These are phyloP conservation scores for Clupea harengus DNA, from an alignment of 2,113 vertebrate species.

Conservation along the genomic window DNA sequence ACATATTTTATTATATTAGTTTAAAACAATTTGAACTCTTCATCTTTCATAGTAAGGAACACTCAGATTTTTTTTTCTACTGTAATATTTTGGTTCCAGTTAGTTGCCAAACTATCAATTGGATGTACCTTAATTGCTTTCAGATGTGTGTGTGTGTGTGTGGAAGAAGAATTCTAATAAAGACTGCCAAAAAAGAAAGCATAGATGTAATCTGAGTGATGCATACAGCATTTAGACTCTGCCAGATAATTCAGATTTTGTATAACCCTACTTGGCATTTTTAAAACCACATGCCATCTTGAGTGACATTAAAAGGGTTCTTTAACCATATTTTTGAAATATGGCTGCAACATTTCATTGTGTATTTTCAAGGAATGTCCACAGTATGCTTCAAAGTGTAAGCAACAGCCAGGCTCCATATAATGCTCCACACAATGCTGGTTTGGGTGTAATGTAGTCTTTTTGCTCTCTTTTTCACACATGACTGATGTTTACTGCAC, in stretches of 20 bases:
- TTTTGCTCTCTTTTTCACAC: neutral
- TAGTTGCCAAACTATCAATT: slow-evolving; percentile 63
- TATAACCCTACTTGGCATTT: neutral
- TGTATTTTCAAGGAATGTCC: neutral
- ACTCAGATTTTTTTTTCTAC: slow-evolving; percentile 52
- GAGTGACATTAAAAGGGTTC: neutral
- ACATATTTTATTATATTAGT: neutral
- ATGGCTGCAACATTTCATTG: neutral
- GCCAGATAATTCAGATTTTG: neutral
- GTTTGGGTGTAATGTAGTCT: neutral
- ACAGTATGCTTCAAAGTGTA: slow-evolving; percentile 1
- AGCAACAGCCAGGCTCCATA: neutral
- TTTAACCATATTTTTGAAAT: neutral
- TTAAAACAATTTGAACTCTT: neutral
- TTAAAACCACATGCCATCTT: neutral
- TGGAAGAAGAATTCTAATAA: neutral
- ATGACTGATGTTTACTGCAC: neutral
- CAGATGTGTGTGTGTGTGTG: neutral
- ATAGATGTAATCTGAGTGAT: neutral
- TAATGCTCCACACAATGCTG: neutral
- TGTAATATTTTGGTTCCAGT: slow-evolving; percentile 57
- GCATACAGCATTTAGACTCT: neutral
- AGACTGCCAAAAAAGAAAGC: neutral
- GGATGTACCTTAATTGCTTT: slow-evolving; percentile 45
- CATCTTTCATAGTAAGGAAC: neutral